Conservation (phyloP, 2,888 invertebrate species). For the Hipparchia semele region DNA sequence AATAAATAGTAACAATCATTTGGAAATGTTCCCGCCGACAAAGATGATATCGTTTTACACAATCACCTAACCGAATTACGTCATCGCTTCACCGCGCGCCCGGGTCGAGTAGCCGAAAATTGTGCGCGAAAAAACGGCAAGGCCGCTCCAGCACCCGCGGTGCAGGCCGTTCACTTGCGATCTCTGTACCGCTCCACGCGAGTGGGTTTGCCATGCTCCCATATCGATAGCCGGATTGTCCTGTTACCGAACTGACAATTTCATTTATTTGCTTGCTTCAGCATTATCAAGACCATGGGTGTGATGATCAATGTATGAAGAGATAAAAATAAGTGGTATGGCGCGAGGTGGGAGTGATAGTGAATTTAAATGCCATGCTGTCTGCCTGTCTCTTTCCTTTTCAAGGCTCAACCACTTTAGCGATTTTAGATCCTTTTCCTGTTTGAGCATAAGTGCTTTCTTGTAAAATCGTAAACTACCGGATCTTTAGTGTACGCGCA, state of each 20-base stretch:
- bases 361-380: no score
- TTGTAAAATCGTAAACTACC: no score
- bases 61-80: slow-evolving; percentile 65
- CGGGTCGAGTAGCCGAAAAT: slow-evolving; percentile 52
- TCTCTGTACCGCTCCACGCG: background rate
- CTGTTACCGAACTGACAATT: background rate
- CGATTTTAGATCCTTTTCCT: no score
- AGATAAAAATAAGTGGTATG: no score
- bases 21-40: slow-evolving; percentile 1
- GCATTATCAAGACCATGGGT: no score
- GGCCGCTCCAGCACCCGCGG: slow-evolving; percentile 66
- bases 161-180: slow-evolving; percentile 52
- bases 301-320: no score
- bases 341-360: no score
- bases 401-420: no score
- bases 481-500: no score
- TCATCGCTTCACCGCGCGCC: slow-evolving; percentile 49
- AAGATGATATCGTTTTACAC: slow-evolving; percentile 31
- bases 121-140: slow-evolving; percentile 67
- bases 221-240: background rate
- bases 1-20: background rate
- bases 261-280: background rate
- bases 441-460: no score
- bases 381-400: no score
- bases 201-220: background rate